Conservation (phyloP, 2,888 invertebrate species). For the Nymphalis polychloros region DNA sequence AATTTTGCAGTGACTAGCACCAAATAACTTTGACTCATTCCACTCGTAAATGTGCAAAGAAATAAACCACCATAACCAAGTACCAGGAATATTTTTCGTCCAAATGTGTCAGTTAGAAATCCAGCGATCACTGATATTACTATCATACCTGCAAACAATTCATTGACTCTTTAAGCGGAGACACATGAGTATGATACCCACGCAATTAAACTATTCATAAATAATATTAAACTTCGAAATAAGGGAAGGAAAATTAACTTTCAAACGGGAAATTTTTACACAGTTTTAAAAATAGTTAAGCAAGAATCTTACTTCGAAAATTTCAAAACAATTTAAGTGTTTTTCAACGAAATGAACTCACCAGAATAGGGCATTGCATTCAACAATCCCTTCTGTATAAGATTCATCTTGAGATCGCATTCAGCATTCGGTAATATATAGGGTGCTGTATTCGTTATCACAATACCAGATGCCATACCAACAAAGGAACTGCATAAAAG, state of each 20-base stretch:
- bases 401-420: constrained; percentile 62
- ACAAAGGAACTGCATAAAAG: constrained; percentile 51
- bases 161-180: no score
- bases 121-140: constrained; percentile 58
- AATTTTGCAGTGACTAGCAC: constrained; percentile 56
- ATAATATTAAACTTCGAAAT: no score
- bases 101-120: constrained; percentile 64
- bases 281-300: no score
- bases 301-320: no score
- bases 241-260: no score
- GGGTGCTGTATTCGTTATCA: constrained; percentile 54
- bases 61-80: constrained; percentile 58
- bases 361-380: constrained; percentile 62
- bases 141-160: constrained; percentile 56
- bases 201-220: no score
- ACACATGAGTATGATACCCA: no score
- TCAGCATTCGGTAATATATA: constrained; percentile 62
- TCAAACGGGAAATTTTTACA: no score
- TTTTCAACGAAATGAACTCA: constrained; percentile 38
- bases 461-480: constrained; percentile 48
- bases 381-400: constrained; percentile 60
- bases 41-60: constrained; percentile 53
- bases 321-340: no score
- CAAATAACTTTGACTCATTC: constrained; percentile 57
- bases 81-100: constrained; percentile 57